These are phyloP conservation scores for Dromaius novaehollandiae DNA, from an alignment of 2,113 vertebrate genomes.

Conservation along the genomic window DNA sequence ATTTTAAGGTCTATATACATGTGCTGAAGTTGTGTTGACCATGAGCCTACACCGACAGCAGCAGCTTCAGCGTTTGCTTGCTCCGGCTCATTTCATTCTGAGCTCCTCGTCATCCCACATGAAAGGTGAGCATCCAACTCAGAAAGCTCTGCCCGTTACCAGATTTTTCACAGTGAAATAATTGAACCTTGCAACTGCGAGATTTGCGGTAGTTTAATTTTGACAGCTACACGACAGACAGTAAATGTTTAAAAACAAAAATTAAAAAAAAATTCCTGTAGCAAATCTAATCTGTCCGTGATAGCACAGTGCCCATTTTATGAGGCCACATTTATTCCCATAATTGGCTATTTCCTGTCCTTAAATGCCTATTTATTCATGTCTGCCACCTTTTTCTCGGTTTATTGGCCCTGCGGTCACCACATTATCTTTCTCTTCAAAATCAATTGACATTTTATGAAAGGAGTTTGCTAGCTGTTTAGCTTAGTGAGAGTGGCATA, in stretches of 20 bases:
- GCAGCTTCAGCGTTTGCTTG: not conserved
- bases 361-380: slow-evolving; percentile 72
- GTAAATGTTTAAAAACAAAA: not conserved
- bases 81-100: not conserved
- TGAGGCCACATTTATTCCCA: slow-evolving; percentile 6
- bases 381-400: slow-evolving; percentile 25
- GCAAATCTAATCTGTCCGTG: slow-evolving; percentile 9
- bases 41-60: not conserved
- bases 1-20: not conserved
- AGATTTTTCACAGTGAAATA: not conserved
- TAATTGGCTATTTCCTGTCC: slow-evolving; percentile 67
- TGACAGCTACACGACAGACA: not conserved
- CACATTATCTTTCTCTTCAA: slow-evolving; percentile 64
- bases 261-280: not conserved
- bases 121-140: not conserved
- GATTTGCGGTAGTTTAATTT: not conserved
- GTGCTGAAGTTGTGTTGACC: not conserved
- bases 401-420: slow-evolving; percentile 43
- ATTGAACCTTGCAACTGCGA: not conserved
- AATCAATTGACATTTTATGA: slow-evolving; percentile 63
- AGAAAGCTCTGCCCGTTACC: not conserved
- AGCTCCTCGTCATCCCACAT: not conserved
- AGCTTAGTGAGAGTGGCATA: not conserved
- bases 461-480: slow-evolving; percentile 53
- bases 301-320: not conserved